Evolutionary conservation across 1,140 invertebrate species (phyloP), one percentile per base, ranked within the genome.

Genomic region (Drosophila asahinai): DNA sequence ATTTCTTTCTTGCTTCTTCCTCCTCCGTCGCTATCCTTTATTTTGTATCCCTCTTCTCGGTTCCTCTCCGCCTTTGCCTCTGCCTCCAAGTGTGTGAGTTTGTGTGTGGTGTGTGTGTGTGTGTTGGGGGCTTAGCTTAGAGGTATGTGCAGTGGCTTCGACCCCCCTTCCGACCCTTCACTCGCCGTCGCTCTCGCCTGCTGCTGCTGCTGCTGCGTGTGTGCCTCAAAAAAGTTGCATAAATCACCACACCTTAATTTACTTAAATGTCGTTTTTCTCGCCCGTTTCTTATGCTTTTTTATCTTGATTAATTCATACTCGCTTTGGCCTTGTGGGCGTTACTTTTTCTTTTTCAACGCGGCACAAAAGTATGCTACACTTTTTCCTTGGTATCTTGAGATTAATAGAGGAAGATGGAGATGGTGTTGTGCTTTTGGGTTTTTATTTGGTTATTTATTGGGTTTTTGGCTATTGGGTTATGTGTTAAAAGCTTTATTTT

Each of bases 211-310:
- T 57, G 54, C 43, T 75, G 77, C 83, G 64, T 68, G 72, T 77
- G 74, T 78, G 65, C 60, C 82, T 79, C 61, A 59, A 86, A 80
- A 90, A 90, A 91, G 87, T 92, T 92, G 91, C 91, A 92, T 92
- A 92, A 92, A 92, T 91, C 87, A 92, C 91, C 91, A 92, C 91
- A 91, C 91, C 91, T 92, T 92, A 92, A 92, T 92, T 92, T 92
- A 91, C 77, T 91, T 91, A 81, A 86, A 82, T 74, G 54, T 45
- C 79, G 36, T 65, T 72, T 78, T 51, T 57, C 30, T 49, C 38
- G 43, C 14, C 25, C 43, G 52, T 77, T 40, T 58, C 54, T 66
- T 51, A 45, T 65, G 30, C 7, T 52, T 59, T 61, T 72, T 52
- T 11, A 45, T 45, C 22, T 42, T 43, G 55, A 30, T 42, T 43